phyloP scores from a whole-genome alignment of 2,888 invertebrate genomes.

The Drosophila fungiperda region DNA sequence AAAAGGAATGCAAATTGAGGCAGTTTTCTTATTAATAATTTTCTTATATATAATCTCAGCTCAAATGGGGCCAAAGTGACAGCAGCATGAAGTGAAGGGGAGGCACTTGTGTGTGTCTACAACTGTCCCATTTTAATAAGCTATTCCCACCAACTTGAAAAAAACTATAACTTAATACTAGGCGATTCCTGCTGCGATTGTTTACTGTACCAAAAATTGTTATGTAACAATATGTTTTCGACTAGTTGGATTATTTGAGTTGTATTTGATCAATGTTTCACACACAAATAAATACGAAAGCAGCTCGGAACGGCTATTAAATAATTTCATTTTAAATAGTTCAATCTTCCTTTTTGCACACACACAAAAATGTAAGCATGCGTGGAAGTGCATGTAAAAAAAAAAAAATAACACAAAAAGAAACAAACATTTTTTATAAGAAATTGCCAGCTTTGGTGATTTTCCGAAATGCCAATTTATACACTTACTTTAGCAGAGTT shows the following conservation, averaged over 20 bases:
- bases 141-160: slow-evolving; percentile 18
- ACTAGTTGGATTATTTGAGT: too few species aligned
- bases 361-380: not conserved
- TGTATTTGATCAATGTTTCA: too few species aligned
- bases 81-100: not conserved
- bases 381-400: not conserved
- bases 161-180: slow-evolving; percentile 11
- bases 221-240: not conserved
- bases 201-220: not conserved
- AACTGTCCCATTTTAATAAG: slow-evolving; percentile 30
- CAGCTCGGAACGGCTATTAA: not conserved
- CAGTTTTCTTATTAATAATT: too few species aligned
- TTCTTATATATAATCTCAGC: not conserved
- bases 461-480: not conserved
- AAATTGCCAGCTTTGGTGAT: not conserved
- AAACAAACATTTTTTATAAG: not conserved
- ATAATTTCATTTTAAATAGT: not conserved
- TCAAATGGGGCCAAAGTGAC: not conserved
- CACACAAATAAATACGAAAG: not conserved
- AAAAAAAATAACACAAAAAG: not conserved
- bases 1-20: too few species aligned
- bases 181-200: not conserved
- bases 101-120: slow-evolving; percentile 6
- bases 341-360: not conserved
- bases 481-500: not conserved